Percentiles rank a stretch among this genome's conserved stretches.
These are phyloP conservation scores for Metacarcinus magister DNA, from an alignment of 2,888 invertebrate species.

Conservation along the genomic window DNA sequence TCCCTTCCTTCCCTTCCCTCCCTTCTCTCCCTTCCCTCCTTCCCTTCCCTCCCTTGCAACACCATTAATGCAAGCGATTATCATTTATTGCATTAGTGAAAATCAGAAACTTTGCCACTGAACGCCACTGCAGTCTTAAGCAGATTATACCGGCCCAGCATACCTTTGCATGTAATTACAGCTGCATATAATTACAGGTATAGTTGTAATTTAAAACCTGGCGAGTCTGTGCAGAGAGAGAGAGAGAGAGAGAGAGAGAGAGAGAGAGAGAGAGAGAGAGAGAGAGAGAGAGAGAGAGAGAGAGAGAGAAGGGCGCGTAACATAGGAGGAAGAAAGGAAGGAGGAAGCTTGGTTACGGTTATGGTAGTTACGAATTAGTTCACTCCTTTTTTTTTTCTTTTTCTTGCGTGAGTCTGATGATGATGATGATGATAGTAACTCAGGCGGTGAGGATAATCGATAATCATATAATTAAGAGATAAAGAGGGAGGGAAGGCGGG, in stretches of 20 bases:
- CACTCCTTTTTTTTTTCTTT: not conserved
- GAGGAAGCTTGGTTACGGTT: not conserved
- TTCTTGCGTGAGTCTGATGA: not conserved
- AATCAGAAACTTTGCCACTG: conserved; percentile 5
- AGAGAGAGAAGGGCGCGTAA: not conserved
- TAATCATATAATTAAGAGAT: not conserved
- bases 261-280: too few species aligned
- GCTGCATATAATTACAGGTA: conserved; percentile 19
- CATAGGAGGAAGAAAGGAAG: conserved; percentile 16
- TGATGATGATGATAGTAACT: not conserved
- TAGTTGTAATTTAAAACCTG: not conserved
- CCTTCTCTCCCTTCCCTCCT: not conserved
- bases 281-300: too few species aligned
- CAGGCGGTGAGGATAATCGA: not conserved
- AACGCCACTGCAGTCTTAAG: not conserved
- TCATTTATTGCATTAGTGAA: not conserved
- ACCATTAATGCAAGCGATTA: not conserved
- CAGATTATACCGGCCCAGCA: not conserved
- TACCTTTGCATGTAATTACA: not conserved
- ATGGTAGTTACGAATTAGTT: not conserved
- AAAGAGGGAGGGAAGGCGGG: not conserved
- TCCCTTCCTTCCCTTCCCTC: not conserved
- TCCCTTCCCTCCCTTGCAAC: not conserved
- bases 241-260: too few species aligned
- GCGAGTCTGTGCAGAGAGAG: too few species aligned